phyloP scores from a whole-genome alignment of 2,797 vertebrate genomes.

The Tenualosa thibaudeaui region DNA sequence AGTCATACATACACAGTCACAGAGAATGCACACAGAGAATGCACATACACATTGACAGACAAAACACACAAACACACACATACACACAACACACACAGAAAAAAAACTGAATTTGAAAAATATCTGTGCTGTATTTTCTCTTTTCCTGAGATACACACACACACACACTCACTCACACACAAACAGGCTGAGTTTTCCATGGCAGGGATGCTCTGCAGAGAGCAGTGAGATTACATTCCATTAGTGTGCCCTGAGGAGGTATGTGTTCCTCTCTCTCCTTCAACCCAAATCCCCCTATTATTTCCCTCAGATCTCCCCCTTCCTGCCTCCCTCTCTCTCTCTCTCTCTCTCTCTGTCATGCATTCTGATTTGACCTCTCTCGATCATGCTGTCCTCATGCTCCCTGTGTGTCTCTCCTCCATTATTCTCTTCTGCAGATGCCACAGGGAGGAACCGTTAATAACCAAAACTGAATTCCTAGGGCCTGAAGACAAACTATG shows the following conservation, averaged over 20 bases:
- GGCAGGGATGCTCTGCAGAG: constrained; percentile 45
- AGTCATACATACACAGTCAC: background rate
- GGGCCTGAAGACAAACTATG: constrained; percentile 36
- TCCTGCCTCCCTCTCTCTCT: constrained; percentile 8
- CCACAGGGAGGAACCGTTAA: constrained; percentile 54
- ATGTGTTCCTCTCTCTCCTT: constrained; percentile 37
- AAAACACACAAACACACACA: background rate
- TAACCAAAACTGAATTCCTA: constrained; percentile 54
- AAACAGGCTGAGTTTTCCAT: constrained; percentile 16
- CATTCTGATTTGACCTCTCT: constrained; percentile 24
- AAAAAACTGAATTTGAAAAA: background rate
- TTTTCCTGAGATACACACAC: constrained; percentile 22
- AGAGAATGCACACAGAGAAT: background rate
- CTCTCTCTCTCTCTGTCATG: background rate
- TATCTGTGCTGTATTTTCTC: background rate
- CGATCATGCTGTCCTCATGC: constrained; percentile 3
- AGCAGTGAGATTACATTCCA: constrained; percentile 57
- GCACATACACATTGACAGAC: background rate
- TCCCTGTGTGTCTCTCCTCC: constrained; percentile 47
- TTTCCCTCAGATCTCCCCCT: constrained; percentile 30
- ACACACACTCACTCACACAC: constrained; percentile 14
- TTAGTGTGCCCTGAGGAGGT: constrained; percentile 53
- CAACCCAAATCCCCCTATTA: constrained; percentile 26
- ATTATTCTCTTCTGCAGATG: constrained; percentile 47
- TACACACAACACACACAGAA: background rate